Base-by-base conservation (phyloP, 2,113 vertebrate genomes). In the Oenanthe melanoleuca region DNA sequence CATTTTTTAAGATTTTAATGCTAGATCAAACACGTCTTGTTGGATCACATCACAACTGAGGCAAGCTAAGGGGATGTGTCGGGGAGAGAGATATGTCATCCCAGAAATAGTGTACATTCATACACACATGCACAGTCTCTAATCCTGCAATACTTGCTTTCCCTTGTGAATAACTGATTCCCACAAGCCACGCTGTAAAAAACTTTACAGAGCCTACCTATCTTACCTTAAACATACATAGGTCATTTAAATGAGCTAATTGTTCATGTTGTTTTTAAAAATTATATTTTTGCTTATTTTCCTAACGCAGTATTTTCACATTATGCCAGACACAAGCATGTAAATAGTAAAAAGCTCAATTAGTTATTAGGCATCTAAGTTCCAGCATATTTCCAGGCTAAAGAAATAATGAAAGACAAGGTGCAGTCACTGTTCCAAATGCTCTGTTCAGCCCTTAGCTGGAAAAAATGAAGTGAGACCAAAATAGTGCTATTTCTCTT, bases 11-110 rank as follows among this genome's bases (percentile, higher is more conserved):
- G 72, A 91, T 91, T 89, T 91, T 92, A 93, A 96, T 92, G 87
- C 92, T 93, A 91, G 92, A 97, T 92, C 88, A 96, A 83, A 89
- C 94, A 94, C 70, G 94, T 96, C 96, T 91, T 88, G 85, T 89
- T 95, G 80, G 49, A 95, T 93, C 92, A 91, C 79, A 95, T 93
- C 92, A 91, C 86, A 93, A 72, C n/a, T 91, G 92, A 93, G 75
- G 77, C 71, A 96, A 86, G 85, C 75, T 90, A 96, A 96, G 93
- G 31, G 50, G 89, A 82, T 86, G 55, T 77, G 80, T n/a, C 2
- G 0, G 61, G 37, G 37, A 82, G 64, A 75, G 73, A 88, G 79
- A 90, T 6, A 84, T 80, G 49, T 85, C 73, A 87, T 60, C 67
- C 69, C 52, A 89, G 94, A 95, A 93, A 66, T 3, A 25, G 31